Conservation (phyloP, 2,113 vertebrate species). For the Macroglossus sobrinus region DNA sequence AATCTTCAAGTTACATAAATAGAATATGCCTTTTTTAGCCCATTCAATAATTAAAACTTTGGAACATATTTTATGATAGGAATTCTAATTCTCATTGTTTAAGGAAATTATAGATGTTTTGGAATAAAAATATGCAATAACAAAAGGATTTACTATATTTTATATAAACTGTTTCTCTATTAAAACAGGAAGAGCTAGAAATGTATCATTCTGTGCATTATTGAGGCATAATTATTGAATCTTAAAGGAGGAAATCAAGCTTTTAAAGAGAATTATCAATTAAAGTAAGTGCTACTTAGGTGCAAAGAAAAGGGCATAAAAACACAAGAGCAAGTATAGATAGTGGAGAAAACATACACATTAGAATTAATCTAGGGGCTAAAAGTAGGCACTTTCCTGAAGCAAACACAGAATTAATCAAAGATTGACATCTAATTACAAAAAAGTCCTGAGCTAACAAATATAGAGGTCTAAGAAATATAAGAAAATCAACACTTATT, state of each 20-base stretch:
- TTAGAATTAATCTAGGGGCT: conserved; percentile 44
- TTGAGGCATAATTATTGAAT: not conserved
- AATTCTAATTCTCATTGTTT: conserved; percentile 25
- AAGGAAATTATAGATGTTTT: not conserved
- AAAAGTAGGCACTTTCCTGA: conserved; percentile 51
- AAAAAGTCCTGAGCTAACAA: conserved; percentile 52
- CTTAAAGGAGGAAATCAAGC: conserved; percentile 16
- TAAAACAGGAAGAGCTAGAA: not conserved
- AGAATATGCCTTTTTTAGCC: not conserved
- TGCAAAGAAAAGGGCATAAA: conserved; percentile 34
- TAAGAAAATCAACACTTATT: conserved; percentile 63
- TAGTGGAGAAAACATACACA: conserved; percentile 29
- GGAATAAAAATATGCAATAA: conserved; percentile 1
- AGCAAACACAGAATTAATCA: conserved; percentile 68
- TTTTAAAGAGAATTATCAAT: conserved; percentile 48
- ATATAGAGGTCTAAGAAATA: conserved; percentile 55
- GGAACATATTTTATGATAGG: not conserved
- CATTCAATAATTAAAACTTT: conserved; percentile 28
- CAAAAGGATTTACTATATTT: not conserved
- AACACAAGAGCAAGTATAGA: conserved; percentile 9
- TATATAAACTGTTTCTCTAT: conserved; percentile 9
- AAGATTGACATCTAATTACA: conserved; percentile 65
- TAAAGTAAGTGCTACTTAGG: conserved; percentile 46
- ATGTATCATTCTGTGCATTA: not conserved
- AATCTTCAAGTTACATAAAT: not conserved